Base-by-base conservation (phyloP, 1,140 invertebrate genomes). In the Zaprionus camerounensis region DNA sequence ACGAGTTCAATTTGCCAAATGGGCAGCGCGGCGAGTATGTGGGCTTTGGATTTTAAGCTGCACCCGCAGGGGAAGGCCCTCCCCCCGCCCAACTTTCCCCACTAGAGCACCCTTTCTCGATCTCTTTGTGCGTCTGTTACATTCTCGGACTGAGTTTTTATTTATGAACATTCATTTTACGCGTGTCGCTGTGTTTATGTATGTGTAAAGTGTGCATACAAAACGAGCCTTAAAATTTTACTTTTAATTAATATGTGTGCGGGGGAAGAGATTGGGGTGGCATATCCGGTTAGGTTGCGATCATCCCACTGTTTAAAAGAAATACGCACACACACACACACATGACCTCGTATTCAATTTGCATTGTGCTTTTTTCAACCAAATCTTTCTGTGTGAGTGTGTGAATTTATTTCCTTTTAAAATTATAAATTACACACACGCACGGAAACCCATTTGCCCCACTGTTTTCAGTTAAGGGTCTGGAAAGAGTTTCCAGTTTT, bases 1-100 rank as follows among this genome's bases (percentile, higher is more conserved):
- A 91, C 64, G 87, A 91, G 87, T 82, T 91, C 86, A 91, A 91
- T 88, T 88, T 88, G 70, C 85, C 78, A 88, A 88, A 88, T 90
- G 81, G 64, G 24, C 46, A 53, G 31, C 31, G n/a, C 22, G n/a
- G 24, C 7, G 22, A 34, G 61, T 31, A 41, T 71, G 46, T 71
- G 68, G 46, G 59, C 55, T 61, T 34, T 71, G 44, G 38, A 70
- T 59, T 78, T 70, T 79, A 88, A 88, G 84, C 81, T 78, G 71
- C 20, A 59, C 56, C n/a, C 57, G 28, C 11, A 20, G 69, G 62
- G 61, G 46, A 63, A 4, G 22, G 12, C 17, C 2, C 46, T 34
- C 34, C 46, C 49, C 22, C 5, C 7, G 6, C 24, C 31, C 63
- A 9, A 6, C 3, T 7, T 28, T 26, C 41, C n/a, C 46, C 44